phyloP scores from a whole-genome alignment of 2,888 invertebrate species.

The Rhagonycha lutea region DNA sequence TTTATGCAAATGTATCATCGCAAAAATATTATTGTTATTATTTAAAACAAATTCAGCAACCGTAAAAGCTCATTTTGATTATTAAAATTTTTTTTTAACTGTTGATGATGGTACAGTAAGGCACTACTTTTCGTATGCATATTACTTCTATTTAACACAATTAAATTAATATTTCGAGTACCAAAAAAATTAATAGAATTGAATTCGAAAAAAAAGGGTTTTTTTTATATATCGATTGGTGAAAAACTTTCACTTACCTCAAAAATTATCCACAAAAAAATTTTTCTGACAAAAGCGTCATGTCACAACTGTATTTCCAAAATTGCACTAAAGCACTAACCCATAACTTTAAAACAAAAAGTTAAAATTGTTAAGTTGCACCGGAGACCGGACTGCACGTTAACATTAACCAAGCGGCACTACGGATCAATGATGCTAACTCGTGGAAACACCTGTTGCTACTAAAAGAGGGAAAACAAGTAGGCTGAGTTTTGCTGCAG shows the following conservation, averaged over 20 bases:
- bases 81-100: background rate
- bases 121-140: background rate
- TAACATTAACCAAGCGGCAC: constrained; percentile 7
- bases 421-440: constrained; percentile 28
- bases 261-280: constrained; percentile 3
- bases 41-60: background rate
- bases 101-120: background rate
- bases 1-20: background rate
- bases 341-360: background rate
- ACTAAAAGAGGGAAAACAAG: constrained; percentile 38
- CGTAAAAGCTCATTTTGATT: background rate
- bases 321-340: constrained; percentile 1
- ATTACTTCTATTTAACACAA: background rate
- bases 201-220: background rate
- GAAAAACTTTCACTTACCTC: background rate
- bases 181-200: background rate
- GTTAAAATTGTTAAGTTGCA: background rate
- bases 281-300: background rate
- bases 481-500: constrained; percentile 37
- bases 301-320: background rate
- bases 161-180: background rate
- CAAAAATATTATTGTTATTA: background rate
- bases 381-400: background rate
- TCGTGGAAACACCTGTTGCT: constrained; percentile 38
- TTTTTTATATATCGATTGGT: background rate